Evolutionary conservation across 2,888 invertebrate genomes (phyloP), one percentile per base, ranked within the genome.

Genomic region (Lasioglossum figueresi): DNA sequence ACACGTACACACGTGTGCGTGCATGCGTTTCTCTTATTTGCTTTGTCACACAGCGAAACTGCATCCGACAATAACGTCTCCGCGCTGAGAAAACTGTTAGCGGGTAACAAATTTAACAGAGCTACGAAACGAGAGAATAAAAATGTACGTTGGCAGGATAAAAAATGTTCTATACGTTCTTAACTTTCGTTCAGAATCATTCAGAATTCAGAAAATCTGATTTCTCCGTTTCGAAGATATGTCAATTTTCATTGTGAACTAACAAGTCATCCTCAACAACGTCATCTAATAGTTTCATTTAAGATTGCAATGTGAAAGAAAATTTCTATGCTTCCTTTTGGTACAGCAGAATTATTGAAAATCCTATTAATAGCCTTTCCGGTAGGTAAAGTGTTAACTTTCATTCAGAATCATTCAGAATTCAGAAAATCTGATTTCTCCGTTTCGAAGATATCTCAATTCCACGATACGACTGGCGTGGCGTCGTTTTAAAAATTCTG

Each of bases 71-170:
- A 48, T 79, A 80, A 80, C 76, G 63, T 79, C 76, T 78, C 73
- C 73, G 83, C 86, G 81, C 83, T 74, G 86, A 89, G 86, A 89
- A 87, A 88, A 89, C 34, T 87, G 84, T 88, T 88, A 88, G 86
- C 82, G 72, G 19, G 1, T 12, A 43, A 43, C 8, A 43, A 43
- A 82, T 76, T 82, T 37, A 82, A 52, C 66, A 16, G 16, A 48
- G 70, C 37, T 23, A 75, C 40, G 31, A 37, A 63, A 56, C 12
- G 16, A 72, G 70, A 31, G 27, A 45, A 43, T 14, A 43, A 43
- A 12, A 43, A 43, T 43, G 12, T 43, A 43, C 43, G 4, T 68
- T 68, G 2, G 16, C 63, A 31, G 19, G 16, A 31, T 63, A 19
- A 63, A 19, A 52, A 63, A 16, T 19, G 37, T 23, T 8, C 19